Base-by-base conservation (phyloP, 2,888 invertebrate genomes). In the Nomada hirtipes region DNA sequence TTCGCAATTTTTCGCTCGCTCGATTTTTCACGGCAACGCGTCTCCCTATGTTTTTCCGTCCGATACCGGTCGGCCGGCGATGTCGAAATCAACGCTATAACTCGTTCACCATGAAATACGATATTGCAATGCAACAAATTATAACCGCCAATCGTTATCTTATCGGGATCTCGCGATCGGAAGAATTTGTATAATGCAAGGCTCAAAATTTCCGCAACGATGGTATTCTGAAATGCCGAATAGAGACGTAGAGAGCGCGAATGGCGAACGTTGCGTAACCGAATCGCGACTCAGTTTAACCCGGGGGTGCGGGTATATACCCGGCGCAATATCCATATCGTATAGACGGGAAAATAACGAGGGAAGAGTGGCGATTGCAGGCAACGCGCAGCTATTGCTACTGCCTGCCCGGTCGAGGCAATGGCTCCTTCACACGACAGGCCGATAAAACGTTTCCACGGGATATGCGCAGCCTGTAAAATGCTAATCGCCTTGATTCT, bases 341-440 rank as follows among this genome's bases (percentile, higher is more conserved):
- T 79, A 82, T 79, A 70, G 80, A 74, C 70, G 86, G 84, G 90
- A 73, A 86, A 88, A 89, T 88, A 90, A 91, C 83, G 86, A 90
- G 86, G 84, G 89, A 85, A 87, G 86, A 83, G 79, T 69, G 70
- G 72, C 72, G 76, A 67, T 74, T 68, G 76, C 81, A 26, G 29
- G 50, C 36, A 55, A 64, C 65, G 65, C 61, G 82, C 79, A 70
- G 61, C 69, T 64, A 68, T 67, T 50, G 74, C 57, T 50, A 23
- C 44, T 23, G 64, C 44, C 44, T 10, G 61, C 79, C 64, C 70
- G 82, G 55, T 67, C 83, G 69, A 79, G 75, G 83, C 90, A 91
- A 93, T 92, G 91, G 92, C 92, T 91, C 89, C 91, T 92, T 92
- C 89, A 88, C 93, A 92, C 93, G 93, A 91, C 89, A 92, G 85